Percentiles rank a stretch among this genome's conserved stretches.
Evolutionary conservation across 2,113 vertebrate genomes (phyloP).

Genomic region (Lepus americanus): DNA sequence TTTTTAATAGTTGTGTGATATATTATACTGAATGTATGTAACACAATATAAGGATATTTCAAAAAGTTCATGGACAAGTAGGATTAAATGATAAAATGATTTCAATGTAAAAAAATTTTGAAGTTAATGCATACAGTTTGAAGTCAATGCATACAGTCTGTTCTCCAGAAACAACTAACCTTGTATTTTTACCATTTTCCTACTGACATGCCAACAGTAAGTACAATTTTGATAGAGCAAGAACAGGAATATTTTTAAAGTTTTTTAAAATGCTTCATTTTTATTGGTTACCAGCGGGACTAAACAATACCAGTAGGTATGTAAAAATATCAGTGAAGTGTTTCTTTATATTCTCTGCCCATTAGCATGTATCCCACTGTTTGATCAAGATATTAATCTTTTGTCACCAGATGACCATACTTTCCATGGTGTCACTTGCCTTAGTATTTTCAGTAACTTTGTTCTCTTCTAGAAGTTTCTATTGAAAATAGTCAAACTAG

Average conservation of each 20-base stretch:
- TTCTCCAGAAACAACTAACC: not conserved
- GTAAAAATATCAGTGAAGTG: constrained; percentile 11
- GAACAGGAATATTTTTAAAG: not conserved
- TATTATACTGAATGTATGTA: not conserved
- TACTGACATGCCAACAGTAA: not conserved
- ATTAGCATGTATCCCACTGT: not conserved
- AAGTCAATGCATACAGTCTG: too few species aligned
- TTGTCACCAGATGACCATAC: not conserved
- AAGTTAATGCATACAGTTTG: too few species aligned
- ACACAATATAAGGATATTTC: not conserved
- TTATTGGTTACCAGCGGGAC: not conserved
- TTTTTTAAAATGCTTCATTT: not conserved
- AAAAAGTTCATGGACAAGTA: too few species aligned
- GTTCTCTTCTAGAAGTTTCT: not conserved
- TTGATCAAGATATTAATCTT: constrained; percentile 16
- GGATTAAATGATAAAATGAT: too few species aligned
- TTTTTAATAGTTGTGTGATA: not conserved
- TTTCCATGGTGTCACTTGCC: not conserved
- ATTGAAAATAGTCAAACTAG: not conserved
- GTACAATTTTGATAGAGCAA: not conserved
- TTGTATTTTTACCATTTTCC: not conserved
- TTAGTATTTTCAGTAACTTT: constrained; percentile 27
- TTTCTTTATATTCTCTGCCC: not conserved
- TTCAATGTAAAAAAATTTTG: too few species aligned
- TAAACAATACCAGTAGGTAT: not conserved